Evolutionary conservation across 2,797 vertebrate species (phyloP), one percentile per base, ranked within the genome.

Genomic region (Scolopax rusticola): DNA sequence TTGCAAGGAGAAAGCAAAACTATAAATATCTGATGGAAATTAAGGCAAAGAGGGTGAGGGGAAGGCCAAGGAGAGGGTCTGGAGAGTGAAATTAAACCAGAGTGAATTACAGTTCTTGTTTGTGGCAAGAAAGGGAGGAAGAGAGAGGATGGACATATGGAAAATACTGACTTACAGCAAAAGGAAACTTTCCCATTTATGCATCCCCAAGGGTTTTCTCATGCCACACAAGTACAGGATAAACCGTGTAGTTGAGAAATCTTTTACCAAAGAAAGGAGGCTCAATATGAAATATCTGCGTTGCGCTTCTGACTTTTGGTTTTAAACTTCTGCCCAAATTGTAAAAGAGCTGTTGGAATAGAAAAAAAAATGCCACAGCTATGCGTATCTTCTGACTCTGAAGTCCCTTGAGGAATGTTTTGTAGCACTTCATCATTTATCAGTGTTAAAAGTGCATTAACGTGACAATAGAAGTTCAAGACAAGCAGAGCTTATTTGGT

Each of bases 361-460:
- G 67, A 77, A 91, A 95, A 36, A 36, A 36, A 36, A 36, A 25
- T 65, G n/a, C 68, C 8, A 6, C 78, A 75, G 45, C 74, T 89
- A 84, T 78, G 33, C 61, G 2, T 84, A 57, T 75, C 76, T 96
- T 95, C 94, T 93, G 65, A 95, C 88, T 97, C 60, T 74, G 78
- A 85, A 83, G 78, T 87, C 77, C 75, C 93, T 95, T 96, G 94
- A 96, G 94, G 91, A 96, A 91, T 96, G 90, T 97, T 96, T 94
- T 96, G 57, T 89, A 88, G 80, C 93, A 88, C 84, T 93, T 94
- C 82, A 93, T 97, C 89, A 87, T 97, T 96, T 97, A 87, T 98
- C 94, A 96, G 67, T 96, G 94, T 92, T 98, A 93, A 95, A 96
- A 98, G 87, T 87, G 64, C 86, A 91, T 95, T 97, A 96, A 68